phyloP scores from a whole-genome alignment of 1,140 invertebrate species.

The Nymphalis io region DNA sequence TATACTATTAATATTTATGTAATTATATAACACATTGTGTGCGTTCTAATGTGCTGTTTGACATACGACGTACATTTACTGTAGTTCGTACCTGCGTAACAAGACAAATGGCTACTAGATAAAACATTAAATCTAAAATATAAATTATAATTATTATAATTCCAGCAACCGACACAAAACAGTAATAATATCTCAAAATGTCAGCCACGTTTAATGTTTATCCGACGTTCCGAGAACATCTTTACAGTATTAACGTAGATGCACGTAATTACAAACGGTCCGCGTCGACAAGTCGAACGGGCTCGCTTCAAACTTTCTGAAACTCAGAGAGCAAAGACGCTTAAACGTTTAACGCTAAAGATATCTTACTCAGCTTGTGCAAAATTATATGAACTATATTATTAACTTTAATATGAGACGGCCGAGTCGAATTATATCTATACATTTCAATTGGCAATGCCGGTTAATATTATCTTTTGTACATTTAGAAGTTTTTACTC shows the following conservation, averaged over 20 bases:
- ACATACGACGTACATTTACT: no score
- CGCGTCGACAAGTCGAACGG: slow-evolving; percentile 36
- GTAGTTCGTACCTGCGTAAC: no score
- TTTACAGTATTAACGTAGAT: slow-evolving; percentile 26
- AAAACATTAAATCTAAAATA: background rate
- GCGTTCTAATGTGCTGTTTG: no score
- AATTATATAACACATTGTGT: no score
- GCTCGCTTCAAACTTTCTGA: slow-evolving; percentile 36
- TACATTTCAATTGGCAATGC: background rate
- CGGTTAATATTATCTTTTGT: background rate
- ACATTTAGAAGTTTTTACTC: no score
- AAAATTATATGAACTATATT: slow-evolving; percentile 14
- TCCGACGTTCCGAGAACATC: slow-evolving; percentile 17
- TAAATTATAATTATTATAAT: background rate
- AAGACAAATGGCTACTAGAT: no score
- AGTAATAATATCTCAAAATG: slow-evolving; percentile 22
- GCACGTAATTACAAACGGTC: slow-evolving; percentile 39
- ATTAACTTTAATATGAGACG: background rate
- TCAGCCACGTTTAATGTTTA: slow-evolving; percentile 24
- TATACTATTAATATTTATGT: no score
- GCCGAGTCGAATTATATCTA: background rate
- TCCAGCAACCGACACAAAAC: slow-evolving; percentile 2
- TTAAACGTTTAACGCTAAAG: slow-evolving; percentile 35
- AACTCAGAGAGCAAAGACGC: slow-evolving; percentile 36
- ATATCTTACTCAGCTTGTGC: slow-evolving; percentile 20